These are phyloP conservation scores for Danio aesculapii DNA, from an alignment of 2,797 vertebrate genomes.

Conservation along the genomic window DNA sequence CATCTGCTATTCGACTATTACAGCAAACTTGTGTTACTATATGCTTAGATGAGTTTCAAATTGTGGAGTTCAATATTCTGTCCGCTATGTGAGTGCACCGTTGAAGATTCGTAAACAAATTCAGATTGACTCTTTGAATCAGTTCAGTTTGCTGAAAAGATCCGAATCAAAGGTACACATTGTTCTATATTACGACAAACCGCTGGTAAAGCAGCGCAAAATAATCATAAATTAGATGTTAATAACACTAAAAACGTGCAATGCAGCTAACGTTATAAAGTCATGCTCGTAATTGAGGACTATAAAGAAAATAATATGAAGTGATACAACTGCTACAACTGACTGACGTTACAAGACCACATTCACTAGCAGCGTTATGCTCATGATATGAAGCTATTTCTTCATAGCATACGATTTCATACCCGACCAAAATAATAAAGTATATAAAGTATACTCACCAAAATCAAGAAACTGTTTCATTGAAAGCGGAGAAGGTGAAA, in stretches of 20 bases:
- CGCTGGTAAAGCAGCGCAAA: neutral
- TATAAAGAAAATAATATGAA: neutral
- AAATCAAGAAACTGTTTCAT: conserved; percentile 97
- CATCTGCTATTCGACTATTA: neutral
- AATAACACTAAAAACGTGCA: neutral
- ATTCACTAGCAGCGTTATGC: neutral
- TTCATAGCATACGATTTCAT: neutral
- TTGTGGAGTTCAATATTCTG: neutral
- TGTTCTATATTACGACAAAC: neutral
- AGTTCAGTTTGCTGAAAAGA: neutral
- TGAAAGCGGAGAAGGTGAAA: conserved; percentile 94
- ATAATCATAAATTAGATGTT: neutral
- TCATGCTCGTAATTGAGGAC: neutral
- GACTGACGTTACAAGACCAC: neutral
- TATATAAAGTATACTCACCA: conserved; percentile 76
- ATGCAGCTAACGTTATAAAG: neutral
- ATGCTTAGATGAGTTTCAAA: neutral
- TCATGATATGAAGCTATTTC: neutral
- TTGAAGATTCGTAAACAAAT: neutral
- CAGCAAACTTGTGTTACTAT: neutral
- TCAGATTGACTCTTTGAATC: neutral
- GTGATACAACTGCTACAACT: neutral
- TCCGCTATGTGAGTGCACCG: neutral
- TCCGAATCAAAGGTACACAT: conserved; percentile 11
- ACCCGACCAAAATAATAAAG: neutral